These are phyloP conservation scores for Eurystomus gularis DNA, from an alignment of 2,113 vertebrate species.

Conservation along the genomic window DNA sequence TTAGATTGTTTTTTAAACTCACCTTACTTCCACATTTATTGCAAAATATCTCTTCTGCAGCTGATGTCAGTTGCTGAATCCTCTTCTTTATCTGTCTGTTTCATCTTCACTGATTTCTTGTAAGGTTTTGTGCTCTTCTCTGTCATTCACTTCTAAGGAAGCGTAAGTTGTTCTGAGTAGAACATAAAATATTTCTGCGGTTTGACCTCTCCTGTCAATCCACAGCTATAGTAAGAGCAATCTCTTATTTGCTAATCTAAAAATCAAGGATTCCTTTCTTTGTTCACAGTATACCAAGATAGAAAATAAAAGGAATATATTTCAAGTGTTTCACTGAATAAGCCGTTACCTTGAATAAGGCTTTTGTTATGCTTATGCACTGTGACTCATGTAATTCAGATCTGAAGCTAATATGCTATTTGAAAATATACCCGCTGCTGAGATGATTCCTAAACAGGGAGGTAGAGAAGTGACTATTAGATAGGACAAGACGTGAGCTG, in stretches of 20 bases:
- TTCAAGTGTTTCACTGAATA: constrained; percentile 26
- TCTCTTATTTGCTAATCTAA: constrained; percentile 11
- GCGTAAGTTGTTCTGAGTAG: neutral
- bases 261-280: neutral
- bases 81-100: neutral
- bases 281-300: neutral
- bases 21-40: neutral
- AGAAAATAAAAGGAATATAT: neutral
- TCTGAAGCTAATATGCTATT: constrained; percentile 30
- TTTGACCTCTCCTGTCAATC: neutral
- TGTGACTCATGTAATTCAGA: constrained; percentile 43
- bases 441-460: constrained; percentile 47
- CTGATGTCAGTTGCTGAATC: neutral
- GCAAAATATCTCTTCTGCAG: neutral
- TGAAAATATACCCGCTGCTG: constrained; percentile 37
- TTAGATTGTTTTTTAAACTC: neutral
- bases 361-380: constrained; percentile 32
- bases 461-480: constrained; percentile 43
- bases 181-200: neutral
- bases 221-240: neutral
- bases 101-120: neutral
- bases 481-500: constrained; percentile 60
- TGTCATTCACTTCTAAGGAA: neutral
- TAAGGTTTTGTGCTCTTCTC: neutral
- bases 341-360: constrained; percentile 3